phyloP scores from a whole-genome alignment of 92 coral and sea anemone species.

The Heliopora coerulea region DNA sequence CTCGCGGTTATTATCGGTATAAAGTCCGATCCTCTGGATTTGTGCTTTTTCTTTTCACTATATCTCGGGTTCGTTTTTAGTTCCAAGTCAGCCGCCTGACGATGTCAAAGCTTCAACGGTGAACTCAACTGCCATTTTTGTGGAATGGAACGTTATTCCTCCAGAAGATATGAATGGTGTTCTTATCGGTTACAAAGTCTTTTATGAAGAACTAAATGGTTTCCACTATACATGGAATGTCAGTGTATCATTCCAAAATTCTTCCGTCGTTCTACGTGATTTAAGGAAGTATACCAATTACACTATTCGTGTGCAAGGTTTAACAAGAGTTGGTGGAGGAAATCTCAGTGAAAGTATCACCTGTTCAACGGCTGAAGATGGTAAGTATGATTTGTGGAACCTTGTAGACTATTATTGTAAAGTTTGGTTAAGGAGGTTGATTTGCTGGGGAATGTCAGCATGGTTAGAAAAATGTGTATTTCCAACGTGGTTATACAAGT shows the following conservation, averaged over 20 bases:
- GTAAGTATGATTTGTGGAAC: constrained; percentile 31
- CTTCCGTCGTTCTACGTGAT: neutral
- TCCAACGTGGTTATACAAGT: too few relatives aligned
- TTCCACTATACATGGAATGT: neutral
- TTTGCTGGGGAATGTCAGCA: too few relatives aligned
- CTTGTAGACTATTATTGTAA: too few relatives aligned
- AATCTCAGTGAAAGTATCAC: constrained; percentile 30
- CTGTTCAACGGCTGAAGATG: constrained; percentile 60
- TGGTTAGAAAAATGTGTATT: too few relatives aligned
- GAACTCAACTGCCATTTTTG: constrained; percentile 53
- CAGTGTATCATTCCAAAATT: neutral
- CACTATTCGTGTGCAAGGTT: constrained; percentile 55
- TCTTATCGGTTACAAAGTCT: constrained; percentile 38
- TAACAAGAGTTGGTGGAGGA: constrained; percentile 47
- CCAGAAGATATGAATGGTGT: constrained; percentile 50
- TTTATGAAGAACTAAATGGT: neutral
- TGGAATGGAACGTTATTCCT: constrained; percentile 48
- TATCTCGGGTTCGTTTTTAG: constrained; percentile 8
- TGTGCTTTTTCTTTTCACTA: too few relatives aligned
- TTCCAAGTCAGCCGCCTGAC: constrained; percentile 42
- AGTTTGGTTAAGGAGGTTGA: too few relatives aligned
- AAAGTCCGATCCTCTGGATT: too few relatives aligned
- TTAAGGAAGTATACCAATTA: constrained; percentile 59
- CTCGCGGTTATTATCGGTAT: too few relatives aligned
- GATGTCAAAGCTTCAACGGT: constrained; percentile 38